Percentiles rank a stretch among this genome's conserved stretches.
Conservation (phyloP, 92 coral and sea anemone species). For the Umimayanthus chanpuru region DNA sequence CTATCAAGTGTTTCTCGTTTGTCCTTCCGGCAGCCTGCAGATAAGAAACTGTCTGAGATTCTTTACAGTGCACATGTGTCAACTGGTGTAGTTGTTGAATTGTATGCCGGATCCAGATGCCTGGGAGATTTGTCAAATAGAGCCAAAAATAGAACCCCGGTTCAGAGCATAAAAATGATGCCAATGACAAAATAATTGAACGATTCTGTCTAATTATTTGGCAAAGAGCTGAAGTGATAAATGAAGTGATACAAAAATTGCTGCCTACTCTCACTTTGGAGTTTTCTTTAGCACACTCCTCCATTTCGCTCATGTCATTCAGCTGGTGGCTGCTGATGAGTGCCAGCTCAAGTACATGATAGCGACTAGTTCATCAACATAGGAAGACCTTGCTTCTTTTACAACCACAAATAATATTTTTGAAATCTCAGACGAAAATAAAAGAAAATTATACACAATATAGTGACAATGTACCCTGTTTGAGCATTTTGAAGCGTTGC, state of each 20-base stretch:
- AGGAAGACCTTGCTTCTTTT: not conserved
- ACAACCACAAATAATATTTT: constrained; percentile 10
- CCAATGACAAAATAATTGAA: too few relatives aligned
- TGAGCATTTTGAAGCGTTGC: not conserved
- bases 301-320: not conserved
- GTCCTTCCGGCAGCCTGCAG: constrained; percentile 45
- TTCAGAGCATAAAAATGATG: too few relatives aligned
- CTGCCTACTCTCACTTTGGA: not conserved
- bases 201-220: not conserved
- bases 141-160: too few relatives aligned
- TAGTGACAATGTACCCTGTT: not conserved
- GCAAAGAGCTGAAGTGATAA: not conserved
- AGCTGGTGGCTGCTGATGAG: not conserved
- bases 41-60: too few relatives aligned
- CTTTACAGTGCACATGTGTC: too few relatives aligned
- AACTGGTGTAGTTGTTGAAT: too few relatives aligned
- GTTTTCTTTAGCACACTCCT: constrained; percentile 33
- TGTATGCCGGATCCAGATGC: not conserved
- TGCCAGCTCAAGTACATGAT: constrained; percentile 11
- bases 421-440: not conserved
- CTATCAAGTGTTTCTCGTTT: constrained; percentile 49
- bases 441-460: not conserved
- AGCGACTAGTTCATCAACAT: constrained; percentile 2
- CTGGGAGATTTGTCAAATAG: too few relatives aligned
- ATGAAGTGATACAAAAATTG: not conserved